Evolutionary conservation across 1,140 invertebrate genomes (phyloP).

Genomic region (Latrodectus geometricus): DNA sequence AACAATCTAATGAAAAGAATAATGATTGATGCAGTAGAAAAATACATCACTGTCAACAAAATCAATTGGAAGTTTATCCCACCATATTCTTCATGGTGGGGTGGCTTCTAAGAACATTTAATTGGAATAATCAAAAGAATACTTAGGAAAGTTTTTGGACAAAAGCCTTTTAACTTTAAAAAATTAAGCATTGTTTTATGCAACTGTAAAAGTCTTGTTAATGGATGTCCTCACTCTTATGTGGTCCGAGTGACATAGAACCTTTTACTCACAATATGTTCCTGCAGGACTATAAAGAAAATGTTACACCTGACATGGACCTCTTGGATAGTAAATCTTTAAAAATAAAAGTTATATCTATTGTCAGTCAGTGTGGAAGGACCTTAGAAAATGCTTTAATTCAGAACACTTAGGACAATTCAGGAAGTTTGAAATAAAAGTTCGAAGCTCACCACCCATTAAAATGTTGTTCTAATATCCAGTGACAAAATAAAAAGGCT

Average conservation of each 20-base stretch:
- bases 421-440: neutral
- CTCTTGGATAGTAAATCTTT: neutral
- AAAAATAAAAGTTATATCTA: neutral
- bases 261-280: constrained; percentile 4
- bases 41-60: no score
- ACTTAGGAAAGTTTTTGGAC: neutral
- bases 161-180: constrained; percentile 40
- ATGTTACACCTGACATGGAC: neutral
- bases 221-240: constrained; percentile 41
- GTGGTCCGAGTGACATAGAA: constrained; percentile 18
- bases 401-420: constrained; percentile 1
- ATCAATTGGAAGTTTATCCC: no score
- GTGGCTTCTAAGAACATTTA: no score
- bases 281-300: neutral
- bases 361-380: no score
- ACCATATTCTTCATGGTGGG: no score
- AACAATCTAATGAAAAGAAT: constrained; percentile 23
- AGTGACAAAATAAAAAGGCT: constrained; percentile 1
- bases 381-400: neutral
- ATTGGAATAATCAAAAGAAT: neutral
- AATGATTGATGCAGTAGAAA: neutral
- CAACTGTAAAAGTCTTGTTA: constrained; percentile 44
- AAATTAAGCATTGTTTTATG: constrained; percentile 54
- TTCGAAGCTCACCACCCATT: neutral
- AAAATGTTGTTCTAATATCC: neutral